These are phyloP conservation scores for Semnornis frantzii DNA, from an alignment of 2,113 vertebrate genomes.

Conservation along the genomic window DNA sequence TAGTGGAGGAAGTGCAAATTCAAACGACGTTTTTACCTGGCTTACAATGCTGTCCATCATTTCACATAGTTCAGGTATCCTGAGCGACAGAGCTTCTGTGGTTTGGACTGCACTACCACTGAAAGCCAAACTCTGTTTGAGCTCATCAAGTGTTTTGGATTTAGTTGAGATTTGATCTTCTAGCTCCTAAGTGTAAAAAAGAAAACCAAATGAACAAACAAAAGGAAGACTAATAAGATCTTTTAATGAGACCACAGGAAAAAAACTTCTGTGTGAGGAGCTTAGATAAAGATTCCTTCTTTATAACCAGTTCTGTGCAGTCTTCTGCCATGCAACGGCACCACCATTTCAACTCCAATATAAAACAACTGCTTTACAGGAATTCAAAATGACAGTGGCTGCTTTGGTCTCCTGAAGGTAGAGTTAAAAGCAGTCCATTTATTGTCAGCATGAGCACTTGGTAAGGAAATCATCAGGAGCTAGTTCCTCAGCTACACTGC, in stretches of 20 bases:
- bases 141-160: constrained; percentile 74
- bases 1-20: background rate
- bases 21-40: constrained; percentile 75
- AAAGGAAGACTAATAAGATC: background rate
- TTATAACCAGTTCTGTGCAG: background rate
- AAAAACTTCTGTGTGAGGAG: background rate
- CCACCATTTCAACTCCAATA: background rate
- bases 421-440: background rate
- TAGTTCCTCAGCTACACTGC: background rate
- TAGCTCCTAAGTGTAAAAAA: constrained; percentile 73
- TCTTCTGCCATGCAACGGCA: background rate
- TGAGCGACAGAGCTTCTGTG: background rate
- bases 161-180: constrained; percentile 78
- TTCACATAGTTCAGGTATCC: constrained; percentile 52
- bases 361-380: background rate
- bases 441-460: background rate
- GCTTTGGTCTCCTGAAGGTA: background rate
- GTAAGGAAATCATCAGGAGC: background rate
- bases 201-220: no score
- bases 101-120: background rate
- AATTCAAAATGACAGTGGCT: background rate
- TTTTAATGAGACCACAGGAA: background rate
- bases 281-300: background rate
- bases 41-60: constrained; percentile 56
- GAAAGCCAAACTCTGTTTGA: constrained; percentile 61